Percentiles rank a stretch among this genome's conserved stretches.
Conservation (phyloP, 2,797 vertebrate genomes). For the Rhabdophis nuchalis region DNA sequence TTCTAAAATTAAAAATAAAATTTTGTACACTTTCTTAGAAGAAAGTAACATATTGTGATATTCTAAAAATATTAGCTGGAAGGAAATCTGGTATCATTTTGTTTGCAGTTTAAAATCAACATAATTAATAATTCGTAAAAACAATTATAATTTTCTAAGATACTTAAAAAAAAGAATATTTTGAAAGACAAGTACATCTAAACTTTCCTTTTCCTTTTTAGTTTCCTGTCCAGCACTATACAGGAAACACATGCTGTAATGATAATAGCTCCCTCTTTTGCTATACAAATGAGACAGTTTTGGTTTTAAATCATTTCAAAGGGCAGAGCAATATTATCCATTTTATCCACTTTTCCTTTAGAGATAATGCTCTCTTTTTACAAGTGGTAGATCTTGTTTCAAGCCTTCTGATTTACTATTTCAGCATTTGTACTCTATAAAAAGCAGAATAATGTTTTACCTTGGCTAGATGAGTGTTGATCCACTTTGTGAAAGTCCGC, state of each 20-base stretch:
- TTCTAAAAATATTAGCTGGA: conserved; percentile 4
- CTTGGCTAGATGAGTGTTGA: conserved; percentile 98
- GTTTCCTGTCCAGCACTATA: not conserved
- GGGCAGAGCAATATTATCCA: not conserved
- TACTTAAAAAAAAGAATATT: not conserved
- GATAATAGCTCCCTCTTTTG: not conserved
- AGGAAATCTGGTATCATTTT: conserved; percentile 3
- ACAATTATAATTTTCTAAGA: not conserved
- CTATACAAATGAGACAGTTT: not conserved
- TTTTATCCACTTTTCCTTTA: not conserved
- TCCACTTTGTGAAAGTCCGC: conserved; percentile 98
- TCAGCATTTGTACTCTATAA: not conserved
- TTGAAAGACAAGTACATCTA: not conserved
- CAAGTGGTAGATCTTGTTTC: not conserved
- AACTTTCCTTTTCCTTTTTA: conserved; percentile 2
- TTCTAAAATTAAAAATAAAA: not conserved
- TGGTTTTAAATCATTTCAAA: not conserved
- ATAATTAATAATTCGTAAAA: not conserved
- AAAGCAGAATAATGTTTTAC: conserved; percentile 67
- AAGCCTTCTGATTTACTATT: not conserved
- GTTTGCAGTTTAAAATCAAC: conserved; percentile 38
- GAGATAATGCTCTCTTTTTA: not conserved
- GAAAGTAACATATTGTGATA: conserved; percentile 25
- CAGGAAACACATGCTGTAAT: conserved; percentile 12
- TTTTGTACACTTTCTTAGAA: not conserved